Evolutionary conservation across 2,113 vertebrate species (phyloP).

Genomic region (Dicerorhinus sumatrensis): DNA sequence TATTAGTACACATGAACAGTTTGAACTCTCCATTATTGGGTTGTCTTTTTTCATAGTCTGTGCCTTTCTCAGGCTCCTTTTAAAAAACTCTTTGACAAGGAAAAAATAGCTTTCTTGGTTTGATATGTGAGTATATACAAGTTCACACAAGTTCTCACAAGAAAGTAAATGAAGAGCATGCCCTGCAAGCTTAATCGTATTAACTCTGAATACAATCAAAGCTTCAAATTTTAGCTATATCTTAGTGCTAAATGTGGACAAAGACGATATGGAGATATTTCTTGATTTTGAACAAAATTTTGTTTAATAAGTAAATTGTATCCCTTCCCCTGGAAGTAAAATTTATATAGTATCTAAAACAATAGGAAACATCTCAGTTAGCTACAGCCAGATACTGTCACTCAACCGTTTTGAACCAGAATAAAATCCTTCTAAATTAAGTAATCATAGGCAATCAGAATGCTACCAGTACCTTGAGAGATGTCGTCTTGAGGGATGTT

Average conservation of each 20-base stretch:
- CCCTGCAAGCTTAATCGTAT: constrained; percentile 22
- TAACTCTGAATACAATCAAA: constrained; percentile 23
- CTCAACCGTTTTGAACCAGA: constrained; percentile 60
- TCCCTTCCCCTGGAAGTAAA: constrained; percentile 30
- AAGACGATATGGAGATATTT: constrained; percentile 14
- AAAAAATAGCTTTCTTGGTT: constrained; percentile 62
- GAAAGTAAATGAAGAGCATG: constrained; percentile 51
- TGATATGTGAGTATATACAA: constrained; percentile 54
- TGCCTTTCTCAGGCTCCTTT: constrained; percentile 61
- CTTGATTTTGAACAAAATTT: not conserved
- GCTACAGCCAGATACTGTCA: constrained; percentile 29
- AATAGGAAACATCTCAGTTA: constrained; percentile 70
- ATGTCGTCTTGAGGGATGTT: constrained; percentile 57
- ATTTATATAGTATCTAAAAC: constrained; percentile 58
- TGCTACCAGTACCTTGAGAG: not conserved
- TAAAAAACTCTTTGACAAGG: constrained; percentile 70
- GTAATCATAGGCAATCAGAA: constrained; percentile 57
- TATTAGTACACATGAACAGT: constrained; percentile 63
- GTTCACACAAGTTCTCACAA: constrained; percentile 66
- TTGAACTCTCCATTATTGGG: constrained; percentile 16
- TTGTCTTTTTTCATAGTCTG: constrained; percentile 48
- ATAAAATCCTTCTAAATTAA: constrained; percentile 72
- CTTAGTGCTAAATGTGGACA: not conserved
- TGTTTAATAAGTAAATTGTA: constrained; percentile 13
- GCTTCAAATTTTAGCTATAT: constrained; percentile 41